Conservation (phyloP, 2,888 invertebrate genomes). For the Microctonus hyperodae region DNA sequence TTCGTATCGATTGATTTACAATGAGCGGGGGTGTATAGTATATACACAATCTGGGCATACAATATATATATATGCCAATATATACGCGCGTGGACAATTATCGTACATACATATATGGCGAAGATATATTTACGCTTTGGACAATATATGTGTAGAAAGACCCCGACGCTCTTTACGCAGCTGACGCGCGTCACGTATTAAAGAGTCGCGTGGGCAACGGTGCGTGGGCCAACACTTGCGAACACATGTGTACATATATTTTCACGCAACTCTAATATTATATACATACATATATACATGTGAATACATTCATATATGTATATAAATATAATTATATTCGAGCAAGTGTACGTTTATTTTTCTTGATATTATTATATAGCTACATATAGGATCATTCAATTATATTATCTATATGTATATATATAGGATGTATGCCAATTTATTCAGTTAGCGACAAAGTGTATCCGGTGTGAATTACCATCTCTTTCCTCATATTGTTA, state of each 20-base stretch:
- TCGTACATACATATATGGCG: constrained; percentile 34
- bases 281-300: constrained; percentile 6
- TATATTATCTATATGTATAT: constrained; percentile 36
- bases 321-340: constrained; percentile 24
- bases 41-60: constrained; percentile 54
- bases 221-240: constrained; percentile 56
- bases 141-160: constrained; percentile 31
- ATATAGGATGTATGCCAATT: constrained; percentile 38
- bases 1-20: constrained; percentile 52
- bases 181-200: constrained; percentile 51
- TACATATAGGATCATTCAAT: constrained; percentile 37
- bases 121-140: neutral
- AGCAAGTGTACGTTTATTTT: no score
- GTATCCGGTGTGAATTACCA: neutral
- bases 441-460: constrained; percentile 32
- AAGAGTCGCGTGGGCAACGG: constrained; percentile 47
- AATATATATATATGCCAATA: constrained; percentile 46
- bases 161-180: constrained; percentile 53
- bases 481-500: constrained; percentile 9
- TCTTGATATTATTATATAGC: neutral
- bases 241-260: constrained; percentile 23
- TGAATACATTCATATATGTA: constrained; percentile 3
- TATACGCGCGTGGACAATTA: constrained; percentile 49
- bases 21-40: constrained; percentile 52
- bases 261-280: constrained; percentile 50